Conservation (phyloP, 2,113 vertebrate genomes). For the Chaetodon auriga region DNA sequence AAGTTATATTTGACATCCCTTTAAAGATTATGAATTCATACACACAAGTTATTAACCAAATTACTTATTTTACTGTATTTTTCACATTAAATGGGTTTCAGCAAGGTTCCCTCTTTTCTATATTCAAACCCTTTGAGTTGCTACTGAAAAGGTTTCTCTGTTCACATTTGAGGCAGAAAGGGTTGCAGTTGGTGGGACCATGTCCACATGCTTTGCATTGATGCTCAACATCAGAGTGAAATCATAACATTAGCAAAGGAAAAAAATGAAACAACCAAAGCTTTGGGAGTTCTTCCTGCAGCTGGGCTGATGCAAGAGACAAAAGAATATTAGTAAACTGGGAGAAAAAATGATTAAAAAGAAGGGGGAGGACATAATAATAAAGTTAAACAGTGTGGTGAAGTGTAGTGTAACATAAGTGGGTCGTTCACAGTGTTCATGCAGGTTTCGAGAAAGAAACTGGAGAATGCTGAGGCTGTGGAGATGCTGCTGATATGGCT, state of each 20-base stretch:
- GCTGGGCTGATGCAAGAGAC: conserved; percentile 78
- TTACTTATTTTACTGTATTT: not conserved
- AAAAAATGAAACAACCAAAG: conserved; percentile 73
- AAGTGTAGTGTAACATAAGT: conserved; percentile 76
- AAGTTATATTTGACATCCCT: not conserved
- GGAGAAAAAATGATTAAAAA: conserved; percentile 54
- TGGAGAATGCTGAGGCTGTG: conserved; percentile 68
- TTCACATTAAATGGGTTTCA: not conserved
- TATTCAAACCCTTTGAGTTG: conserved; percentile 28
- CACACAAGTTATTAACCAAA: not conserved
- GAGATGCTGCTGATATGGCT: conserved; percentile 80
- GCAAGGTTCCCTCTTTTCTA: not conserved
- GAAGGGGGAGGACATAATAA: conserved; percentile 52
- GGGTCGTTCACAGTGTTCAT: conserved; percentile 81
- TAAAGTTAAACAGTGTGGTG: conserved; percentile 70
- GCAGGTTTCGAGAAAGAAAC: conserved; percentile 81
- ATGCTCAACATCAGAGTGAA: conserved; percentile 66
- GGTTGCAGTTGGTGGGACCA: conserved; percentile 55
- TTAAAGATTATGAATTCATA: not conserved
- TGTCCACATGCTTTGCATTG: conserved; percentile 82
- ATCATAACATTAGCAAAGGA: conserved; percentile 40
- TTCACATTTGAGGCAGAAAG: conserved; percentile 53
- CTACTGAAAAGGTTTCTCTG: conserved; percentile 84
- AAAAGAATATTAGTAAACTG: conserved; percentile 85
- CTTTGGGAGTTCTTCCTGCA: conserved; percentile 82